These are phyloP conservation scores for Halcyon malimbica DNA, from an alignment of 2,113 vertebrate genomes.

Conservation along the genomic window DNA sequence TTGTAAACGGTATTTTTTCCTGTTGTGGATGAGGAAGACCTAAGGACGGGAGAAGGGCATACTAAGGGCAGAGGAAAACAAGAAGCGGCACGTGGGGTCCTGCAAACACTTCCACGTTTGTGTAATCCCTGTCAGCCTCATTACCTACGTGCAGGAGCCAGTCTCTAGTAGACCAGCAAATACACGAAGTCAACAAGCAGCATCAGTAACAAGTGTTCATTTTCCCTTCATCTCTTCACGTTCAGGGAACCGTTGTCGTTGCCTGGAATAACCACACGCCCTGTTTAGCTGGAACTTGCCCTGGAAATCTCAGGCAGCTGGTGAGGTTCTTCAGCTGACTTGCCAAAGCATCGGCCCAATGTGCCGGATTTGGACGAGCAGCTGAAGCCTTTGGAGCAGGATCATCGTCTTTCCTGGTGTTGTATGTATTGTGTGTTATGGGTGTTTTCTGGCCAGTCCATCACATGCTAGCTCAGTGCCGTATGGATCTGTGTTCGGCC, in stretches of 20 bases:
- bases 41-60: not conserved
- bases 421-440: not conserved
- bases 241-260: not conserved
- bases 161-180: not conserved
- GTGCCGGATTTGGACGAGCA: not conserved
- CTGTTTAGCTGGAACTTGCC: not conserved
- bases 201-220: not conserved
- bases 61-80: not conserved
- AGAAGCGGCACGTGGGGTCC: not conserved
- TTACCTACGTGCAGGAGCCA: not conserved
- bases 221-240: not conserved
- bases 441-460: not conserved
- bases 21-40: not conserved
- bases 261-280: not conserved
- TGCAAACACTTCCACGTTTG: not conserved
- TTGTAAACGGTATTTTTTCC: constrained; percentile 13
- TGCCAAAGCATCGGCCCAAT: not conserved
- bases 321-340: not conserved
- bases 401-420: not conserved
- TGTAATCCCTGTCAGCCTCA: not conserved
- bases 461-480: not conserved
- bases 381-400: not conserved
- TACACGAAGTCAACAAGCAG: not conserved
- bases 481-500: not conserved
- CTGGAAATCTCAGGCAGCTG: not conserved